Base-by-base conservation (phyloP, 2,797 vertebrate species). In the Crocodylus rhombifer region DNA sequence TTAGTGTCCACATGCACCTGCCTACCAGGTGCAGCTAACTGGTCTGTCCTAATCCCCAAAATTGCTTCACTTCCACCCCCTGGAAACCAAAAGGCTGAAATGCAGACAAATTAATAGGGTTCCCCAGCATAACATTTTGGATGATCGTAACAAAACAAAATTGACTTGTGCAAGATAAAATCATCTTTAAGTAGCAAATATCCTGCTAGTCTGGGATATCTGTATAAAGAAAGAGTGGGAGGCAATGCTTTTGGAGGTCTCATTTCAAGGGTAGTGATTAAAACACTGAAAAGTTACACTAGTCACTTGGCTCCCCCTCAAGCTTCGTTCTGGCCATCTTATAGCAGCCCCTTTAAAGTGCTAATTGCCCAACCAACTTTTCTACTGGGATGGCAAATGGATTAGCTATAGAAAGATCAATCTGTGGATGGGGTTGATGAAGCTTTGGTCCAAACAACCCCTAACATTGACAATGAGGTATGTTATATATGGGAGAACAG, bases 71-170 rank as follows among this genome's bases (percentile, higher is more conserved):
- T 33, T 64, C 63, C n/a, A 30, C 25, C 21, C 62, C 21, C 65
- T 33, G 33, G n/a, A 33, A 10, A 67, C 65, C 65, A 67, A 42
- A 36, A 60, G 33, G 23, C 58, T 76, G 25, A 67, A 20, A 20
- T 67, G 18, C n/a, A 67, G 42, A 51, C 16, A 67, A 9, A 20
- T 17, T 18, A 17, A 67, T 5, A 25, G 11, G 80, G 77, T 76
- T 91, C 88, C 69, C 74, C 36, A 92, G 82, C 60, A 77, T 86
- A 65, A 57, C 90, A 78, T 14, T 13, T 15, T 79, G 82, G 78
- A 25, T 1, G 1, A 14, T 80, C 33, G 69, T 4, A 62, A 26
- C 11, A 21, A 21, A 56, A 75, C 26, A n/a, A 9, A 83, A 79
- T 71, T 13, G 60, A 33, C n/a, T 20, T 51, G 20, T 65, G 80